A percentile compares a stretch with the other conserved stretches of the same genome.
phyloP scores from a whole-genome alignment of 53 echinoderm and acorn worm species.

The Patiria pectinifera region DNA sequence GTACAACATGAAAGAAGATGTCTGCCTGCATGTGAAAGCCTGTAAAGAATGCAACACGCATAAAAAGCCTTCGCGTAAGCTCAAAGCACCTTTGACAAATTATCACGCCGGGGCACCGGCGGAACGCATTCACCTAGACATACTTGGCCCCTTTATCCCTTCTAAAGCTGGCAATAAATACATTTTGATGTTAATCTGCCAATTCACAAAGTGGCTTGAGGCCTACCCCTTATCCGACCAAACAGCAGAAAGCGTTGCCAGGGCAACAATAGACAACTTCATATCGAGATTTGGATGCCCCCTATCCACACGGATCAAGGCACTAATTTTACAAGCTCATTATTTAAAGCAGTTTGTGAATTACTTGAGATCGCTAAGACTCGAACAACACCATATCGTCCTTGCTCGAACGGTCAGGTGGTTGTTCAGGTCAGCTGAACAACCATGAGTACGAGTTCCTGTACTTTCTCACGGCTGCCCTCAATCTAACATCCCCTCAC shows the following conservation, averaged over 20 bases:
- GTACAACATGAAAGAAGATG: conserved; percentile 5
- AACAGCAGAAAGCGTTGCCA: conserved; percentile 40
- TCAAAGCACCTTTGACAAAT: conserved; percentile 5
- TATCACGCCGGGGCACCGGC: neutral
- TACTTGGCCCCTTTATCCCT: neutral
- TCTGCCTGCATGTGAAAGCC: conserved; percentile 6
- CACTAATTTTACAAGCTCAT: conserved; percentile 61
- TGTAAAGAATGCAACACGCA: conserved; percentile 23
- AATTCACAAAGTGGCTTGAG: conserved; percentile 69
- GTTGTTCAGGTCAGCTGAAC: conserved; percentile 41
- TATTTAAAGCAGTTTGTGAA: conserved; percentile 66
- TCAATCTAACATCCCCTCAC: neutral
- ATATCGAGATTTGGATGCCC: conserved; percentile 65
- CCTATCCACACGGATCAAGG: conserved; percentile 77
- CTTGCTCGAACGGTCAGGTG: conserved; percentile 68
- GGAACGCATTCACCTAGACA: neutral
- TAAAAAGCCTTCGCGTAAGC: conserved; percentile 26
- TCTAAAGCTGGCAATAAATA: conserved; percentile 35
- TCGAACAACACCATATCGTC: conserved; percentile 70
- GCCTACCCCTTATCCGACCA: conserved; percentile 65
- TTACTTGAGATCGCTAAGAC: conserved; percentile 65
- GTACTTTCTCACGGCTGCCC: neutral
- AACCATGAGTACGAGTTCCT: neutral
- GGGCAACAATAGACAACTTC: conserved; percentile 60
- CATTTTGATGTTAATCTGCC: conserved; percentile 50